Conservation (phyloP, 1,140 invertebrate species). For the Argopecten irradians region DNA sequence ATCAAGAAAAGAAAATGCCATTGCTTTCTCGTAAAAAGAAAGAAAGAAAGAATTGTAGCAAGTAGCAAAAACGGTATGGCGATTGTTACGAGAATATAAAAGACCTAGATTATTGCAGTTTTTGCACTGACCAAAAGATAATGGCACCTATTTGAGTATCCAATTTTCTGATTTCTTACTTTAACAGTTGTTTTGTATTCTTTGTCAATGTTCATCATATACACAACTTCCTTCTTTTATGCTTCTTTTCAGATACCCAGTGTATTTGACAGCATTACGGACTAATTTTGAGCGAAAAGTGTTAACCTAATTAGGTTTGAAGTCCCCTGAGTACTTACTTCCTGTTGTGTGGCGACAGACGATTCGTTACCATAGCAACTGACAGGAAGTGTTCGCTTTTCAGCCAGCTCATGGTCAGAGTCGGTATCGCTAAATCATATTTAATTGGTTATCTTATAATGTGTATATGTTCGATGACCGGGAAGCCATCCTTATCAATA, state of each 20-base stretch:
- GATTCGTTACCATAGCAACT: not conserved
- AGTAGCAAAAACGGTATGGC: too few relatives aligned
- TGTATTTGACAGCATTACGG: not conserved
- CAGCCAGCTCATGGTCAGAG: not conserved
- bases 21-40: too few relatives aligned
- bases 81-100: too few relatives aligned
- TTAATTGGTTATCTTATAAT: conserved; percentile 10
- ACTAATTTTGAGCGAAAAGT: not conserved
- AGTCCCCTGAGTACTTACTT: not conserved
- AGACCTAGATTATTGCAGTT: too few relatives aligned
- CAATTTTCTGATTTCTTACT: too few relatives aligned
- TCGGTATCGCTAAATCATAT: not conserved
- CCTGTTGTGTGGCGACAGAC: not conserved
- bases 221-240: too few relatives aligned
- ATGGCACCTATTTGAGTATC: too few relatives aligned
- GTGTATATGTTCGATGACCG: not conserved
- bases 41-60: too few relatives aligned
- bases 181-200: too few relatives aligned
- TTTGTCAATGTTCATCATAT: too few relatives aligned
- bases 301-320: conserved; percentile 17
- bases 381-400: conserved; percentile 9
- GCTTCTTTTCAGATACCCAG: not conserved
- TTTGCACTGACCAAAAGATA: too few relatives aligned
- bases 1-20: too few relatives aligned
- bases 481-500: not conserved